Evolutionary conservation across 1,140 invertebrate genomes (phyloP).

Genomic region (Drosophila rufa): DNA sequence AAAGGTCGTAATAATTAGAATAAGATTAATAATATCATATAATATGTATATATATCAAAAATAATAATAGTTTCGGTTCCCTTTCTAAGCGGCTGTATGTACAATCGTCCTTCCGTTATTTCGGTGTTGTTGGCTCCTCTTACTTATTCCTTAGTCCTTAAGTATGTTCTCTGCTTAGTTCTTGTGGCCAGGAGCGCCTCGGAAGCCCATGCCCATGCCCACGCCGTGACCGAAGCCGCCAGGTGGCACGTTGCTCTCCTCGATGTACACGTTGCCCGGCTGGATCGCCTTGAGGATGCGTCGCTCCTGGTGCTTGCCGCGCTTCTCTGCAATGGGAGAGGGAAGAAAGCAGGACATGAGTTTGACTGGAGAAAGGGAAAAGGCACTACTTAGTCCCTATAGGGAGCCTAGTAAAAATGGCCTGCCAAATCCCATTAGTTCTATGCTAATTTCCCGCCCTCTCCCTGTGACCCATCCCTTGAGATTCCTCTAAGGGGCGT

Average conservation of each 20-base stretch:
- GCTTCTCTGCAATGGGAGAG: conserved; percentile 57
- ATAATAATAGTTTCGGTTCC: conserved; percentile 47
- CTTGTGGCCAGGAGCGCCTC: conserved; percentile 40
- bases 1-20: conserved; percentile 53
- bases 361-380: no score
- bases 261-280: conserved; percentile 82
- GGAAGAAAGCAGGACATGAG: background rate
- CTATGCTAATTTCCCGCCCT: background rate
- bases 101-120: no score
- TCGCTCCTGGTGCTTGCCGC: conserved; percentile 77
- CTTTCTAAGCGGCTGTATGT: conserved; percentile 40
- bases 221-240: conserved; percentile 23
- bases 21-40: conserved; percentile 41
- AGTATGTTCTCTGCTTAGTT: conserved; percentile 51
- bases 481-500: background rate
- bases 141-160: conserved; percentile 37
- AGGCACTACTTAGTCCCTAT: no score
- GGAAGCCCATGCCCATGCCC: conserved; percentile 26
- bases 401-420: no score
- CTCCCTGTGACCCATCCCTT: background rate
- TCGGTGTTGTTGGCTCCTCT: background rate
- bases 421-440: background rate
- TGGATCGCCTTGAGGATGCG: conserved; percentile 72
- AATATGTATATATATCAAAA: conserved; percentile 12
- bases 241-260: conserved; percentile 67